Evolutionary conservation across 2,888 invertebrate species (phyloP), one percentile per base, ranked within the genome.

Genomic region (Patella ulyssiponensis): DNA sequence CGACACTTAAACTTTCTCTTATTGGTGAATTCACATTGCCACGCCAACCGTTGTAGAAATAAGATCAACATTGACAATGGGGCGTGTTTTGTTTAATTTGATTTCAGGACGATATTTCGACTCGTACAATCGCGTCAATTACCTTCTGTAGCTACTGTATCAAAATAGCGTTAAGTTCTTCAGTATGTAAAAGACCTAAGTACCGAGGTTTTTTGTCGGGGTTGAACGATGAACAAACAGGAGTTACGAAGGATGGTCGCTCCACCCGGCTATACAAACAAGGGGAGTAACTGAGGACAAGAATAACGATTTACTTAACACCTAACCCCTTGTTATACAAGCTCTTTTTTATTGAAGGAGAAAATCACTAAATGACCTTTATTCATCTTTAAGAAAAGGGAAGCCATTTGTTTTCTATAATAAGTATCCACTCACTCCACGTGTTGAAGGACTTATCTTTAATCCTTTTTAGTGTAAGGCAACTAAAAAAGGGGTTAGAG

Each of bases 241-340:
- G 64, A 64, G 64, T 64, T 64, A 64, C 64, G 64, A 64, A 64
- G 64, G 20, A 23, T 23, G 23, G 14, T 64, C 20, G 23, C 64
- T 64, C 20, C 64, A 64, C 64, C 64, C 64, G 3, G 20, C 64
- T 64, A 64, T 23, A 23, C 23, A 64, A 64, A 64, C 20, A 64
- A 64, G 64, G 64, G 64, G 64, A 64, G 64, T 64, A 64, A 64
- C 64, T 64, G 64, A 23, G 64, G 64, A 64, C 64, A 64, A 20
- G 64, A 64, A 23, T 64, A 64, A 64, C 64, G 64, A 64, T 12
- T 11, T 64, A 64, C 64, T 64, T 64, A 64, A 23, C 64, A 64
- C 64, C 64, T 23, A 64, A 64, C 64, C 23, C 64, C 64, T 64
- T 64, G 64, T 64, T 64, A 20, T 23, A 64, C 64, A 64, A 64